Percentiles rank a stretch among this genome's conserved stretches.
Conservation (phyloP, 2,113 vertebrate genomes). For the Grallaria varia region DNA sequence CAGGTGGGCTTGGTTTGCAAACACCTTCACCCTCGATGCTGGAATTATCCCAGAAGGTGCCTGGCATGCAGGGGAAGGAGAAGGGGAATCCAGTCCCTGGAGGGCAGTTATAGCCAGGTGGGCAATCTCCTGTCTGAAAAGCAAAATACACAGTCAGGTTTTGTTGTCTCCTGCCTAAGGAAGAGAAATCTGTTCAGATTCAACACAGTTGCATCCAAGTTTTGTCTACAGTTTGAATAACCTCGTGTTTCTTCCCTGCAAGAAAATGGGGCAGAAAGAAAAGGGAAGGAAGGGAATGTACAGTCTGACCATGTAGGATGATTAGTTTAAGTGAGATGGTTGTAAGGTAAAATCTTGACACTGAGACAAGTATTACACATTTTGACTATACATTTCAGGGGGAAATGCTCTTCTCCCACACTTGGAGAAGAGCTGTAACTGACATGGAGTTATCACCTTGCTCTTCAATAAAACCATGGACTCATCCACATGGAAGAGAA, state of each 20-base stretch:
- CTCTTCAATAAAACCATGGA: neutral
- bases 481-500: neutral
- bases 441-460: neutral
- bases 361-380: neutral
- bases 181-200: neutral
- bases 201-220: neutral
- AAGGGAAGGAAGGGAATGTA: neutral
- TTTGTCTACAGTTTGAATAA: neutral
- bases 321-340: fast-evolving
- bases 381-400: neutral
- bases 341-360: neutral
- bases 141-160: neutral
- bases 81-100: slow-evolving; percentile 80
- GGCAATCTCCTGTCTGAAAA: slow-evolving; percentile 83
- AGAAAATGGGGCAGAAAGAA: neutral
- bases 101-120: slow-evolving; percentile 83
- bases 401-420: neutral
- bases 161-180: neutral
- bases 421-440: neutral
- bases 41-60: slow-evolving; percentile 80
- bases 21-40: slow-evolving; percentile 54
- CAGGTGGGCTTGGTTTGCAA: slow-evolving; percentile 77
- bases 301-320: neutral
- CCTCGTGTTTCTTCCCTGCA: neutral
- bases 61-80: slow-evolving; percentile 80